Percentiles rank a stretch among this genome's conserved stretches.
These are phyloP conservation scores for Lamellibrachia satsuma DNA, from an alignment of 2,888 invertebrate species.

Conservation along the genomic window DNA sequence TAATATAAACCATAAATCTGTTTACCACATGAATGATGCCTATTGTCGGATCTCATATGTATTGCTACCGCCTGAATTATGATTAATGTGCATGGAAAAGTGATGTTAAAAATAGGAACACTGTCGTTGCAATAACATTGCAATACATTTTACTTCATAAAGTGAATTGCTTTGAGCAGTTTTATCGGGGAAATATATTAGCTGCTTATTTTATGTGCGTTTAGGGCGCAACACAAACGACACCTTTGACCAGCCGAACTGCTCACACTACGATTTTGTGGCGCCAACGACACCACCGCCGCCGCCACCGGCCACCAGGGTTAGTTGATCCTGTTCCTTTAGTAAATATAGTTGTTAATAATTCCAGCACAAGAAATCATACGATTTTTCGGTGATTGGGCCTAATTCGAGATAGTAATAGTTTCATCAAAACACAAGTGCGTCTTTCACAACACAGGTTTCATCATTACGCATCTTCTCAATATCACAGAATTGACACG, in stretches of 20 bases:
- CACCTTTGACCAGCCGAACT: not conserved
- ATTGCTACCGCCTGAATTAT: not conserved
- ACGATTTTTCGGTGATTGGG: not conserved
- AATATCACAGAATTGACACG: no score
- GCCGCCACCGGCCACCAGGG: not conserved
- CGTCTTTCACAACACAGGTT: not conserved
- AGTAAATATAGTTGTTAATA: not conserved
- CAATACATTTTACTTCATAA: not conserved
- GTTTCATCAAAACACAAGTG: no score
- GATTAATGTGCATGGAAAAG: not conserved
- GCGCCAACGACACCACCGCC: not conserved
- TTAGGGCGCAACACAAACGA: not conserved
- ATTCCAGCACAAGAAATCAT: not conserved
- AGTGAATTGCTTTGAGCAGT: no score
- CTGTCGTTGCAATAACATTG: not conserved
- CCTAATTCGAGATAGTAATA: not conserved
- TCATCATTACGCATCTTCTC: not conserved
- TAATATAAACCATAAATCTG: not conserved
- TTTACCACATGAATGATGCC: not conserved
- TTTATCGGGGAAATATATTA: not conserved
- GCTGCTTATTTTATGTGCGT: not conserved
- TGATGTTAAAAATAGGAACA: not conserved
- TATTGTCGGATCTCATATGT: not conserved
- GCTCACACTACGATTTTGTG: not conserved
- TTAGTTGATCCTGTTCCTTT: not conserved